Evolutionary conservation across 2,888 invertebrate genomes (phyloP), one percentile per base, ranked within the genome.

Genomic region (Electrophaes corylata): DNA sequence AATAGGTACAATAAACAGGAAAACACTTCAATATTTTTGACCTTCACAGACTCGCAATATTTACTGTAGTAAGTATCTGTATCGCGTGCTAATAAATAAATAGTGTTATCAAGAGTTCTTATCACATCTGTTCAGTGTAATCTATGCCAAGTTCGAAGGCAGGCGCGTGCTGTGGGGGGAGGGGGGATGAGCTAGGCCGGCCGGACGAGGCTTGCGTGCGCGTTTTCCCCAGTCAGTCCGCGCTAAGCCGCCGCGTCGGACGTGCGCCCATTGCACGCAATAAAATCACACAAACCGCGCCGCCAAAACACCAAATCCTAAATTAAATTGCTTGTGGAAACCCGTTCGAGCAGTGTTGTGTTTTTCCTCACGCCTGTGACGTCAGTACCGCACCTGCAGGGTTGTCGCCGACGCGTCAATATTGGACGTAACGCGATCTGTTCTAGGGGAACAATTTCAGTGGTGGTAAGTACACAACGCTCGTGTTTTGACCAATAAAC

Each of bases 201-300:
- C 86, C 84, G 83, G 76, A 80, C 76, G 33, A n/a, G 33, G 8
- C 4, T 67, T 59, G 26, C 26, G 26, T 29, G 26, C 26, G 26
- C 77, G 74, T 59, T 74, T 70, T 85, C 83, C 84, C 86, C 83
- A 48, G 26, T 83, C 81, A 89, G 90, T 89, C 74, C 72, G 76
- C 76, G 76, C 73, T 73, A 67, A 74, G 73, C 74, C 76, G 74
- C 69, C 67, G 67, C 51, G 55, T 50, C 46, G 77, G 65, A 64
- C 60, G 72, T 67, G 76, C 72, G 84, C 68, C 66, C 71, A 83
- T 67, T 63, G 64, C 60, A 56, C 56, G 58, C 52, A 49, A 58
- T 62, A 51, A 57, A 51, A 53, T 53, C 67, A 60, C 69, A 64
- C 69, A 67, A 71, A 80, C 84, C 84, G 86, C 81, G 78, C 75